These are phyloP conservation scores for Pandemis cinnamomeana DNA, from an alignment of 2,888 invertebrate genomes.

Conservation along the genomic window DNA sequence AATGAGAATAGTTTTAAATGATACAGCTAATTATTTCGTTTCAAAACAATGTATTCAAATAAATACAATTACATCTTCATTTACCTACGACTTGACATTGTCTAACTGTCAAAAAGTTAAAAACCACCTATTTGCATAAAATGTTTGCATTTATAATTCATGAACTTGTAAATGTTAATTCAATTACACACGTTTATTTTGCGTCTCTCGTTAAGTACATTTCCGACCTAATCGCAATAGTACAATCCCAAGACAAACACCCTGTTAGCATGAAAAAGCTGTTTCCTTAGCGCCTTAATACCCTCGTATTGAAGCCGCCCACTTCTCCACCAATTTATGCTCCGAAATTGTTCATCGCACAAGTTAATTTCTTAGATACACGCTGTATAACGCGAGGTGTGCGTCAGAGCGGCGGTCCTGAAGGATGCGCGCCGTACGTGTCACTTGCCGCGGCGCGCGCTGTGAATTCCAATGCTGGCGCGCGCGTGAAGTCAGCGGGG, in stretches of 20 bases:
- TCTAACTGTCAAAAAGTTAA: background rate
- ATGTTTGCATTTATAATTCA: background rate
- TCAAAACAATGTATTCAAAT: too few species aligned
- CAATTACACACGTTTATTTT: too few species aligned
- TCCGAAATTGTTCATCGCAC: conserved; percentile 39
- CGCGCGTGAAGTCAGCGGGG: conserved; percentile 41
- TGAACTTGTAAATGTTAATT: background rate
- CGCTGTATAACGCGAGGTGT: conserved; percentile 36
- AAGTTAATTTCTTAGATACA: conserved; percentile 39
- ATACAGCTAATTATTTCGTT: background rate
- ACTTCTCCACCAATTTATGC: conserved; percentile 33
- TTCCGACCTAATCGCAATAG: background rate
- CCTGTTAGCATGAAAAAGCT: conserved; percentile 5
- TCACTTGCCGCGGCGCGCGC: conserved; percentile 49
- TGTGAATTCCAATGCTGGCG: conserved; percentile 55
- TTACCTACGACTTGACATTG: background rate
- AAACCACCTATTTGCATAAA: background rate
- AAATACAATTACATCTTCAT: too few species aligned
- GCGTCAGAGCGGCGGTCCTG: conserved; percentile 50
- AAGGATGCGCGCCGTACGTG: conserved; percentile 64
- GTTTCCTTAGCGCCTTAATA: background rate
- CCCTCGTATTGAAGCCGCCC: conserved; percentile 26
- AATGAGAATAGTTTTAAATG: background rate
- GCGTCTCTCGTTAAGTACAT: background rate
- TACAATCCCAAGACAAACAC: background rate